These are phyloP conservation scores for Myocastor coypus DNA, from an alignment of 2,113 vertebrate species.

Conservation along the genomic window DNA sequence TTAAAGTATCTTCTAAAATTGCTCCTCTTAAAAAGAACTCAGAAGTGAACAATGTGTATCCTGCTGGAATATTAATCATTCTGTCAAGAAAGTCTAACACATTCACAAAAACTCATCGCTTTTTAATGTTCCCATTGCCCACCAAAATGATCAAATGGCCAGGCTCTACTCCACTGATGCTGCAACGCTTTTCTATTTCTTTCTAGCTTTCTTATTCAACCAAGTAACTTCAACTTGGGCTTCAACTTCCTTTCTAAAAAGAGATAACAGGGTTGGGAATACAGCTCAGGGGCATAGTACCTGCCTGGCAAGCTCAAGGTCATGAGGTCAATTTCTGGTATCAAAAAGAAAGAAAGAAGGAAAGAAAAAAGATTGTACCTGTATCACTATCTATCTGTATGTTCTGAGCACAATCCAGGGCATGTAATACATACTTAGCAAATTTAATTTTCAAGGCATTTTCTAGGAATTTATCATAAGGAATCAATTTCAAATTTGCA, in stretches of 20 bases:
- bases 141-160: not conserved
- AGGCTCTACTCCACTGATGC: constrained; percentile 14
- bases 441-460: constrained; percentile 30
- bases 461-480: constrained; percentile 38
- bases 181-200: not conserved
- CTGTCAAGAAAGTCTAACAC: constrained; percentile 60
- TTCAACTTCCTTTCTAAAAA: constrained; percentile 31
- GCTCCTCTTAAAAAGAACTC: constrained; percentile 55
- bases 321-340: no score
- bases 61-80: constrained; percentile 55
- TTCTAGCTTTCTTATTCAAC: not conserved
- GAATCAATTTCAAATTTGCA: constrained; percentile 6
- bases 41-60: constrained; percentile 47
- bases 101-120: constrained; percentile 22
- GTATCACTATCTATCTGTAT: not conserved
- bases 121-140: constrained; percentile 18
- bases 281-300: no score
- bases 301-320: no score
- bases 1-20: constrained; percentile 62
- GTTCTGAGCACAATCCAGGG: not conserved
- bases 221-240: not conserved
- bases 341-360: no score
- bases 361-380: not conserved
- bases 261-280: not conserved
- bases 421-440: not conserved